Conservation (phyloP, 2,113 vertebrate species). For the Tragelaphus buxtoni region DNA sequence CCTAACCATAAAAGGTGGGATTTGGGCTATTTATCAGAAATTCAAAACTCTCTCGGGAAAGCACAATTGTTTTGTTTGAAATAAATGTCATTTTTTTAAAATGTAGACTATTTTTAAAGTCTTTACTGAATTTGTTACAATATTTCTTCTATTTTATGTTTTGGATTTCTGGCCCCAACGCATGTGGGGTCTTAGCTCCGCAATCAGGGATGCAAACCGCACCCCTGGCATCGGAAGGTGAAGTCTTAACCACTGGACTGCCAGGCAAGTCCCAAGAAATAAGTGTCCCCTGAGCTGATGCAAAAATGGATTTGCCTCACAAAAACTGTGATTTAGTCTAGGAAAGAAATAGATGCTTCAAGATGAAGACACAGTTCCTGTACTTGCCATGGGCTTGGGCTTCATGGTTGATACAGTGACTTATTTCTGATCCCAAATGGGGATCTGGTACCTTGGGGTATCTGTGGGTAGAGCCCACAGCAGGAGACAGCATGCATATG, state of each 20-base stretch:
- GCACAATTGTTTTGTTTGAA: background rate
- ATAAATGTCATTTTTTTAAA: background rate
- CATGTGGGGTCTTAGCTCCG: background rate
- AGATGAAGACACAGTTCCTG: background rate
- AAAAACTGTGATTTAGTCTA: background rate
- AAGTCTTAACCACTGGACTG: background rate
- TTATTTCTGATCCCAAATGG: background rate
- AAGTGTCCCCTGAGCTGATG: background rate
- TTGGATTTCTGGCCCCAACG: background rate
- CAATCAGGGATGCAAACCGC: background rate
- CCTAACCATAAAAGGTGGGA: rapidly evolving
- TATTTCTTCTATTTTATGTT: background rate
- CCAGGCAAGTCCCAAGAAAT: background rate
- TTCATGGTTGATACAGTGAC: background rate
- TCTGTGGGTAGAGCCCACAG: rapidly evolving
- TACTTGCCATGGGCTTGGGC: background rate
- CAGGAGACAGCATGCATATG: rapidly evolving
- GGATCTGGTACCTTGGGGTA: background rate
- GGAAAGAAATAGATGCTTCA: background rate
- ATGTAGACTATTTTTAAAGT: background rate
- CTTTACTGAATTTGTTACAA: background rate
- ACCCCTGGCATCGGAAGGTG: background rate
- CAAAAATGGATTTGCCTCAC: background rate
- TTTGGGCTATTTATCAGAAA: background rate
- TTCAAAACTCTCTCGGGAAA: background rate